Base-by-base conservation (phyloP, 1,140 invertebrate genomes). In the Doryteuthis pealeii region DNA sequence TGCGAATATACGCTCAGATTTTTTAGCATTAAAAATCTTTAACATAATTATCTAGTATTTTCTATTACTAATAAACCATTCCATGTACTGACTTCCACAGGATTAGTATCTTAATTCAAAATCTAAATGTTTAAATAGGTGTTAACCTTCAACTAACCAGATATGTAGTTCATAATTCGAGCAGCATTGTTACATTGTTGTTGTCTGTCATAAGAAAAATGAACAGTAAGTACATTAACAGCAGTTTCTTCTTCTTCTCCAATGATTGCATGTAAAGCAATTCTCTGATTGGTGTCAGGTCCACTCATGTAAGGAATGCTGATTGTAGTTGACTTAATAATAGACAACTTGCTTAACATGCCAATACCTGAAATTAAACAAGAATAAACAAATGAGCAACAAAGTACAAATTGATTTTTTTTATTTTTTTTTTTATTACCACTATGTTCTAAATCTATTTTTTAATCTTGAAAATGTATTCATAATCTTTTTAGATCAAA, bases 161-260 rank as follows among this genome's bases (percentile, higher is more conserved):
- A 62, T 26, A 84, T 75, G 68, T 76, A 80, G 30, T 76, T 73
- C 5, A 81, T 26, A 18, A 85, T 66, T n/a, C 80, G 79, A 58
- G 71, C 77, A 35, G 81, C 77, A 77, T 85, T 84, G 69, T 75
- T 71, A 78, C 84, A 85, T 70, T 85, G 84, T 75, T 85, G 84
- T 49, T 80, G 76, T 45, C 82, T 72, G 58, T 84, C 76, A 70
- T 83, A 84, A 14, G 84, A 85, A 26, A 85, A 77, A 72, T 85
- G 83, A 10, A 83, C 79, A 26, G 76, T 79, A 45, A 81, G 70
- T 6, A 85, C 49, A 73, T 85, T 77, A 3, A 80, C 35, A 31
- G 75, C 31, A 10, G 31, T 70, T 0, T 71, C 40, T 12, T 69
- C 32, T 0, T 71, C 40, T 6, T 82, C 40, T n/a, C 71, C 66